These are phyloP conservation scores for Paralichthys olivaceus DNA, from an alignment of 2,113 vertebrate genomes.

Conservation along the genomic window DNA sequence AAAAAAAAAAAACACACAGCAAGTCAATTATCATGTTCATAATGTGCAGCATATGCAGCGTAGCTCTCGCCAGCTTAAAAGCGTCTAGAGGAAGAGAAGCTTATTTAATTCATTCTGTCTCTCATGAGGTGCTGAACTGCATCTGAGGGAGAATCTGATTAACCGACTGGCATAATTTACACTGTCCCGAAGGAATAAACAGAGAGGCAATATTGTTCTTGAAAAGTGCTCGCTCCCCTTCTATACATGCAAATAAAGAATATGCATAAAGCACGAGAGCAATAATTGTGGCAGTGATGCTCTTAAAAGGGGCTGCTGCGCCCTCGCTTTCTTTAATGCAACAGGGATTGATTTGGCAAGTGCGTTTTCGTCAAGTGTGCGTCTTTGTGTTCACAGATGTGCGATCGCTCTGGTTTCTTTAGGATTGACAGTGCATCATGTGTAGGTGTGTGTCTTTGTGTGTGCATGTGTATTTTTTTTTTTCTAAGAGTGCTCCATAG, in stretches of 20 bases:
- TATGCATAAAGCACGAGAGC: neutral
- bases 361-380: neutral
- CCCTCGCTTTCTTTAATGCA: conserved; percentile 15
- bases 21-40: conserved; percentile 46
- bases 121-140: conserved; percentile 48
- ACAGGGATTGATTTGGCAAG: conserved; percentile 21
- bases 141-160: conserved; percentile 65
- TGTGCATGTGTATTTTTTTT: conserved; percentile 39
- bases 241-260: conserved; percentile 29
- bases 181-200: conserved; percentile 51
- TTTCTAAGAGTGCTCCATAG: conserved; percentile 68
- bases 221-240: conserved; percentile 30
- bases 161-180: conserved; percentile 66
- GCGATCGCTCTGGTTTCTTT: conserved; percentile 48
- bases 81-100: conserved; percentile 14
- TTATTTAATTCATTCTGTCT: conserved; percentile 20
- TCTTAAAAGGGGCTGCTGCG: conserved; percentile 36
- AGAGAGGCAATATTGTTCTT: conserved; percentile 40
- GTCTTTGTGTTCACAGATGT: conserved; percentile 4
- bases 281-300: conserved; percentile 29
- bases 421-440: conserved; percentile 48
- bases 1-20: conserved; percentile 22
- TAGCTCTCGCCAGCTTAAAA: conserved; percentile 17
- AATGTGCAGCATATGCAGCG: conserved; percentile 28
- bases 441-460: conserved; percentile 61